Evolutionary conservation across 2,888 invertebrate genomes (phyloP).

Genomic region (Ennomos erosarius): DNA sequence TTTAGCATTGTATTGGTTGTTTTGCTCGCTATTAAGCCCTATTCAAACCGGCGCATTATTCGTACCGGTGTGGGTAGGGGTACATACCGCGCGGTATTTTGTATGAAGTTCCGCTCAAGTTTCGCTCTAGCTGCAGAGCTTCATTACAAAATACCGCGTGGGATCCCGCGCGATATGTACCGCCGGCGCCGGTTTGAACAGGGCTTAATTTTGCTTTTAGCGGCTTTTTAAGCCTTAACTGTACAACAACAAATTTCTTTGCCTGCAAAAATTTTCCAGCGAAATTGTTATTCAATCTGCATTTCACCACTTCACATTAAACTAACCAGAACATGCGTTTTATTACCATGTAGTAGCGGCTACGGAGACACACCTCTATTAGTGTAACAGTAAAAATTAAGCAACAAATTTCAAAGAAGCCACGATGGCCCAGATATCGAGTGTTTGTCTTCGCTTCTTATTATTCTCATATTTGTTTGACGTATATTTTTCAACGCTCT

Average conservation of each 20-base stretch:
- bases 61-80: no score
- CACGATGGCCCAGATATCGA: constrained; percentile 63
- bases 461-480: constrained; percentile 75
- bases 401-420: constrained; percentile 34
- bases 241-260: not conserved
- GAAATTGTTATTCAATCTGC: constrained; percentile 2
- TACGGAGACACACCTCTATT: constrained; percentile 11
- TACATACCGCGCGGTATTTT: no score
- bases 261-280: constrained; percentile 1
- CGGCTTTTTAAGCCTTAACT: not conserved
- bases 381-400: constrained; percentile 40
- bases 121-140: no score
- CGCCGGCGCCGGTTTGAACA: no score
- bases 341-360: constrained; percentile 13
- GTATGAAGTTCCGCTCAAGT: no score
- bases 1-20: no score
- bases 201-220: no score
- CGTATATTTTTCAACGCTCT: constrained; percentile 80
- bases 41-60: no score
- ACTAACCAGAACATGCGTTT: constrained; percentile 11
- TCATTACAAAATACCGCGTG: no score
- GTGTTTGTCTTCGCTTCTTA: constrained; percentile 72
- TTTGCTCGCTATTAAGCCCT: no score
- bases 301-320: constrained; percentile 16
- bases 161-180: no score